phyloP scores from a whole-genome alignment of 2,888 invertebrate genomes.

The Caenorhabditis sp. region DNA sequence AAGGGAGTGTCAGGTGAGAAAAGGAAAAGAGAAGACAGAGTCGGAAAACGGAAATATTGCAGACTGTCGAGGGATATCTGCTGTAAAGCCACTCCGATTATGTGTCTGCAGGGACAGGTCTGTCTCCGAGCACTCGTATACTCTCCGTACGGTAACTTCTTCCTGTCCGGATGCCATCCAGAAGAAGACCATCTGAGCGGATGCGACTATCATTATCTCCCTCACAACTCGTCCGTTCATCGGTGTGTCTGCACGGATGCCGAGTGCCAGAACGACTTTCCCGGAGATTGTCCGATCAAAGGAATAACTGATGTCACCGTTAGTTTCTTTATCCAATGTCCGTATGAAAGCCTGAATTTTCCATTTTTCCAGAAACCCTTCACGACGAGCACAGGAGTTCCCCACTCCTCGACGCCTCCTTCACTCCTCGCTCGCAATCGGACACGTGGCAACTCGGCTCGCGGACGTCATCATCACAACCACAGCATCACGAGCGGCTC shows the following conservation, averaged over 20 bases:
- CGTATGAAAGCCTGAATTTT: no score
- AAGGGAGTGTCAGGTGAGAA: constrained; percentile 56
- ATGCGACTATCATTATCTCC: constrained; percentile 59
- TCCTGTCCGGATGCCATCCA: constrained; percentile 63
- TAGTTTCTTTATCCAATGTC: no score
- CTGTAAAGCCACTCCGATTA: constrained; percentile 54
- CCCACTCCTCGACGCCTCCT: constrained; percentile 38
- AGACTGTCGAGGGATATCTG: constrained; percentile 59
- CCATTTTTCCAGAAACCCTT: constrained; percentile 33
- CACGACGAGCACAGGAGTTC: constrained; percentile 6
- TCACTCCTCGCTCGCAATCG: constrained; percentile 43
- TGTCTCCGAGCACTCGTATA: constrained; percentile 64
- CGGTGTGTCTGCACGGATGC: constrained; percentile 61
- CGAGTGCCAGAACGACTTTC: constrained; percentile 60
- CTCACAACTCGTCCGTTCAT: constrained; percentile 62
- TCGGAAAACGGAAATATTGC: constrained; percentile 5
- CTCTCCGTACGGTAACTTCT: constrained; percentile 61
- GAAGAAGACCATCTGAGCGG: constrained; percentile 61
- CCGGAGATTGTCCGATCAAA: constrained; percentile 59
- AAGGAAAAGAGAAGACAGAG: neutral
- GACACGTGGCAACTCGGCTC: constrained; percentile 15
- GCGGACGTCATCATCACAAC: constrained; percentile 47
- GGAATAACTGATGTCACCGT: constrained; percentile 33
- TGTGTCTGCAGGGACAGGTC: constrained; percentile 40
- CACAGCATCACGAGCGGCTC: constrained; percentile 33